phyloP scores from a whole-genome alignment of 53 echinoderm and acorn worm species.

The Hippasteria phrygiana region DNA sequence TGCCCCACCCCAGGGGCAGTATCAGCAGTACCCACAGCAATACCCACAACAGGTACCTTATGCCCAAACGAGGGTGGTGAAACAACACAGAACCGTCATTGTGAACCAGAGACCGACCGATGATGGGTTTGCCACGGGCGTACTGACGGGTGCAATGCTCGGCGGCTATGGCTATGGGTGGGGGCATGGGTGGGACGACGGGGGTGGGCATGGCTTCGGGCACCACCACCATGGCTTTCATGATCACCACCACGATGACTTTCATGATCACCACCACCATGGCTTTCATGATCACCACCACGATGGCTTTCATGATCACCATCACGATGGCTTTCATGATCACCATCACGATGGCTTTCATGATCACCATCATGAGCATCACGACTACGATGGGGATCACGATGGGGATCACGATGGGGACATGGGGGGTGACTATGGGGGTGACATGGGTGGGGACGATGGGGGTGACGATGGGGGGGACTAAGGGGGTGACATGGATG shows the following conservation, averaged over 20 bases:
- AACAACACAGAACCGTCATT: slow-evolving; percentile 46
- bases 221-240: too few species aligned
- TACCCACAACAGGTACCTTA: slow-evolving; percentile 28
- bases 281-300: too few species aligned
- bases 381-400: slow-evolving; percentile 33
- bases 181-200: slow-evolving; percentile 40
- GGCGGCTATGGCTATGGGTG: slow-evolving; percentile 52
- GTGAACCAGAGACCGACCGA: slow-evolving; percentile 34
- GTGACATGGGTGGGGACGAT: neutral
- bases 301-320: slow-evolving; percentile 40
- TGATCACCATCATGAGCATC: slow-evolving; percentile 37
- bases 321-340: slow-evolving; percentile 36
- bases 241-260: too few species aligned
- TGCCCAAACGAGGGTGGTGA: neutral
- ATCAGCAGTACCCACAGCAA: slow-evolving; percentile 53
- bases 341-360: slow-evolving; percentile 52
- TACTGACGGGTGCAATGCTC: slow-evolving; percentile 64
- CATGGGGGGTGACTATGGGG: slow-evolving; percentile 9
- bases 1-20: slow-evolving; percentile 41
- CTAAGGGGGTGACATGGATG: slow-evolving; percentile 36
- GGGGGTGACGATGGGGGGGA: slow-evolving; percentile 45
- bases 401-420: slow-evolving; percentile 29
- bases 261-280: too few species aligned
- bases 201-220: slow-evolving; percentile 64
- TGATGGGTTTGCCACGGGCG: slow-evolving; percentile 71